Evolutionary conservation across 2,888 invertebrate genomes (phyloP).

Genomic region (Apoda limacodes): DNA sequence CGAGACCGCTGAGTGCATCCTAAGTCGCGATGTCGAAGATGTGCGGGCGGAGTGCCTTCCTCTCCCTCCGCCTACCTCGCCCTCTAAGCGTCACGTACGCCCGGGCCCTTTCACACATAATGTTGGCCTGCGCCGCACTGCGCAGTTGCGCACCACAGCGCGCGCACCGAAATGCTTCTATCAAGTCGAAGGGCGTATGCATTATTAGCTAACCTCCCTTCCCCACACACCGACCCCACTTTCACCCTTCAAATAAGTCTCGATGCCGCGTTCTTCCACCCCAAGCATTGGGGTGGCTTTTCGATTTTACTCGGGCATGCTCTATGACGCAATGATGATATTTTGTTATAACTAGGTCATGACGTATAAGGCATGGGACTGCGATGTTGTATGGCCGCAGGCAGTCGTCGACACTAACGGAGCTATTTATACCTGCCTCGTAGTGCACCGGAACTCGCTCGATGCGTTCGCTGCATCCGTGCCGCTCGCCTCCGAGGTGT

Average conservation of each 20-base stretch:
- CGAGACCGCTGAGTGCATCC: conserved; percentile 37
- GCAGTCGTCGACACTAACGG: conserved; percentile 70
- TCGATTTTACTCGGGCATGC: conserved; percentile 21
- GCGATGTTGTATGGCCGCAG: conserved; percentile 36
- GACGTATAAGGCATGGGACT: conserved; percentile 29
- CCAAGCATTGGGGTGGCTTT: conserved; percentile 26
- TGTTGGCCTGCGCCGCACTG: conserved; percentile 24
- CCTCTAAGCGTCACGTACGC: conserved; percentile 53
- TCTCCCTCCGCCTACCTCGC: conserved; percentile 31
- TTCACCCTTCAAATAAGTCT: conserved; percentile 28
- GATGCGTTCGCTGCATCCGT: conserved; percentile 65
- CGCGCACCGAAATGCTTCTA: conserved; percentile 43
- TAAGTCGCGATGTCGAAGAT: conserved; percentile 33
- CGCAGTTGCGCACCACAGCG: conserved; percentile 33
- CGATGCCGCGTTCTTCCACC: conserved; percentile 28
- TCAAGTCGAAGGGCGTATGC: conserved; percentile 55
- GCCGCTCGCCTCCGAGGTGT: conserved; percentile 48
- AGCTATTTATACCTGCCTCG: conserved; percentile 67
- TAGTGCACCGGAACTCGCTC: conserved; percentile 66
- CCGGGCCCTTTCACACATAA: conserved; percentile 40
- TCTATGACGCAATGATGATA: conserved; percentile 30
- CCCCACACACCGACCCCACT: conserved; percentile 32
- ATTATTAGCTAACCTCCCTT: conserved; percentile 43
- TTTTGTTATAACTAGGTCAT: conserved; percentile 18
- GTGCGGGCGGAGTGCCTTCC: conserved; percentile 37